phyloP scores from a whole-genome alignment of 2,888 invertebrate genomes.

The Himalopsyche anomala region DNA sequence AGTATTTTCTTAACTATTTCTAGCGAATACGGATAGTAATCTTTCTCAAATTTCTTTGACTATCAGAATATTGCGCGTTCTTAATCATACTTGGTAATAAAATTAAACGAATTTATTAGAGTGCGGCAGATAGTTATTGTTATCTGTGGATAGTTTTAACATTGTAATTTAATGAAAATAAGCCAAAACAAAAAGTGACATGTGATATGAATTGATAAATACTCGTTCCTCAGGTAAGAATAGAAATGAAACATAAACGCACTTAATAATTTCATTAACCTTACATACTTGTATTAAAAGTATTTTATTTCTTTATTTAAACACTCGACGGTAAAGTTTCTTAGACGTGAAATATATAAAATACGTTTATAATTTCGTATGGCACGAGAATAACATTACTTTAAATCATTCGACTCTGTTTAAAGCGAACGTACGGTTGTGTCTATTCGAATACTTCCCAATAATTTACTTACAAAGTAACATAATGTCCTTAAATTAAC shows the following conservation, averaged over 20 bases:
- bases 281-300: slow-evolving; percentile 39
- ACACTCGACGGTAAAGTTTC: neutral
- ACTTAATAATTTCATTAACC: slow-evolving; percentile 40
- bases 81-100: slow-evolving; percentile 43
- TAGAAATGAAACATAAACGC: slow-evolving; percentile 40
- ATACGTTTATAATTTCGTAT: neutral
- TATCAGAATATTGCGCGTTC: slow-evolving; percentile 23
- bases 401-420: slow-evolving; percentile 49
- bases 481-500: slow-evolving; percentile 47
- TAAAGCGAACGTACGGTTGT: slow-evolving; percentile 58
- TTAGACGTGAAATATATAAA: slow-evolving; percentile 8
- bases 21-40: slow-evolving; percentile 23
- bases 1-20: slow-evolving; percentile 42
- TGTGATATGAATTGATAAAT: slow-evolving; percentile 55
- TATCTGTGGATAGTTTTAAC: slow-evolving; percentile 45
- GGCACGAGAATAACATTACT: neutral
- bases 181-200: slow-evolving; percentile 49
- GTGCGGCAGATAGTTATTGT: slow-evolving; percentile 39
- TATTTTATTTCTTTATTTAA: slow-evolving; percentile 22
- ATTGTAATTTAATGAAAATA: slow-evolving; percentile 41
- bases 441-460: slow-evolving; percentile 56
- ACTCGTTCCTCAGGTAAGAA: slow-evolving; percentile 51
- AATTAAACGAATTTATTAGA: slow-evolving; percentile 40
- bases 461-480: slow-evolving; percentile 53
- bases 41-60: slow-evolving; percentile 37